Evolutionary conservation across 2,888 invertebrate species (phyloP), one percentile per base, ranked within the genome.

Genomic region (Dynastes hyllus): DNA sequence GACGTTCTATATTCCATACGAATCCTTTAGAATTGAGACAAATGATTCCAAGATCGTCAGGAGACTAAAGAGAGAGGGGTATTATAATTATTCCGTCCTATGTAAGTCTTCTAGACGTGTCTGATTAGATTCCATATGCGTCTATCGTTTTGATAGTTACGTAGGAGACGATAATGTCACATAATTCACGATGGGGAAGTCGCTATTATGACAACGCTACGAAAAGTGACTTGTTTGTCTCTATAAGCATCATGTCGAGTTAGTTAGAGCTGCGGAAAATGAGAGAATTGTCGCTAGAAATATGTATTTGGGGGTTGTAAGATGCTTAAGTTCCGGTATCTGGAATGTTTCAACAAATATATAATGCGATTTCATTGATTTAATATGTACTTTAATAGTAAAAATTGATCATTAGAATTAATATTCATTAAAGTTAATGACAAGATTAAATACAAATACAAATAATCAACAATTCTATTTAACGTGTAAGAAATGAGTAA

Each of bases 171-270:
- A 58, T 58, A 16, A 16, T 55, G 55, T 55, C 55, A n/a, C 3
- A 5, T 16, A 55, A 16, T 58, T 22, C 55, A 8, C 22, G 45
- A 45, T 45, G 8, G 8, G 22, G 55, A 27, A 22, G 22, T 22
- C 6, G 5, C 5, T 58, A 58, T 58, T 16, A 16, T 58, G 55
- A 58, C 5, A 16, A 5, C 22, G 55, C 9, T 22, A 8, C 22
- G 55, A 9, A 58, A 58, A 58, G 16, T 58, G 55, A 58, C 55
- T 58, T 58, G 55, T 58, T 58, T 58, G 55, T 9, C 22, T 58
- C 22, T 58, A 58, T 22, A 9, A 22, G 8, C 22, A 22, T 58
- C 55, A 58, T 22, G 5, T 22, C 55, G n/a, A 1, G n/a, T 58
- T 58, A 22, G 16, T 22, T 3, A 16, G 9, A 58, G 22, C 5